Evolutionary conservation across 2,797 vertebrate genomes (phyloP).

Genomic region (Enteromius trimaculatus): DNA sequence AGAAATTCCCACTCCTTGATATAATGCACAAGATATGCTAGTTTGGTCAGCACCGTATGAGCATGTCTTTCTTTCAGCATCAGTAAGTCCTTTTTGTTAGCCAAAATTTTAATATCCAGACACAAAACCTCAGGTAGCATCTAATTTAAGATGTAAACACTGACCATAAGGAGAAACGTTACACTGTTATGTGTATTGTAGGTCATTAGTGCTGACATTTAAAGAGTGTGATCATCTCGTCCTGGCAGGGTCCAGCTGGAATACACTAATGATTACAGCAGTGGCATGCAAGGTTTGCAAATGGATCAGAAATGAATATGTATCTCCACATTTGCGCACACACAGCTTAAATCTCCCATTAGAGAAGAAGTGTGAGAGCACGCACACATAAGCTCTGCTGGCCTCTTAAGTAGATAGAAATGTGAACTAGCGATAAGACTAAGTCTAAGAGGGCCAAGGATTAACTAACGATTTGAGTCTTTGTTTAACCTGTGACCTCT

Average conservation of each 20-base stretch:
- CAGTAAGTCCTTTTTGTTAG: background rate
- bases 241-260: conserved; percentile 39
- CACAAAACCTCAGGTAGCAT: background rate
- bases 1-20: background rate
- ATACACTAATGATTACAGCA: conserved; percentile 51
- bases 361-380: conserved; percentile 24
- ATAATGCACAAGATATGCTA: background rate
- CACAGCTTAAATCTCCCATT: conserved; percentile 49
- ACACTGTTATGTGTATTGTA: conserved; percentile 21
- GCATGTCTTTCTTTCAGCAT: background rate
- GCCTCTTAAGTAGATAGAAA: conserved; percentile 64
- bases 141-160: conserved; percentile 5
- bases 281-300: conserved; percentile 37
- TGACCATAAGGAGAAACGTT: conserved; percentile 25
- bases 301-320: conserved; percentile 59
- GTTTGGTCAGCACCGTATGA: background rate
- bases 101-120: background rate
- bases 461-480: conserved; percentile 58
- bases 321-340: conserved; percentile 52
- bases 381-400: conserved; percentile 58
- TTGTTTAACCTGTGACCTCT: conserved; percentile 61
- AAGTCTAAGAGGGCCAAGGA: conserved; percentile 42
- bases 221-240: conserved; percentile 37
- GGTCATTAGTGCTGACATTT: conserved; percentile 47
- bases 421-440: conserved; percentile 64